Percentiles rank a stretch among this genome's conserved stretches.
These are phyloP conservation scores for Zaprionus lineosus DNA, from an alignment of 2,888 invertebrate species.

Conservation along the genomic window DNA sequence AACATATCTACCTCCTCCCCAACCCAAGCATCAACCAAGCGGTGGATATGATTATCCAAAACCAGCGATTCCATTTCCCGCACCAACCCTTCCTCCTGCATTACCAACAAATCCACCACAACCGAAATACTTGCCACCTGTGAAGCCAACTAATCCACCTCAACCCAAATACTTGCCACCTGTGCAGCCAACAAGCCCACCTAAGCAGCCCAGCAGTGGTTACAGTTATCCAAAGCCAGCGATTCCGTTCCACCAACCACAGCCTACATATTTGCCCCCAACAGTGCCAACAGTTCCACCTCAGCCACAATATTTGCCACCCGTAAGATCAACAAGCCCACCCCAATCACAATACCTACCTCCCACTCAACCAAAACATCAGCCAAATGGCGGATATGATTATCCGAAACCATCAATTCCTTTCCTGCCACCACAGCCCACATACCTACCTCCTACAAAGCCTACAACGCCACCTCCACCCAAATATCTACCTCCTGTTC, in stretches of 20 bases:
- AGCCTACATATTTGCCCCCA: slow-evolving; percentile 31
- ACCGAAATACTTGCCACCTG: slow-evolving; percentile 52
- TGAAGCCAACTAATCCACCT: slow-evolving; percentile 34
- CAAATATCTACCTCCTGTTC: slow-evolving; percentile 52
- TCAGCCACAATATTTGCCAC: slow-evolving; percentile 27
- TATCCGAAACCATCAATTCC: slow-evolving; percentile 58
- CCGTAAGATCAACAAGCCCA: slow-evolving; percentile 19
- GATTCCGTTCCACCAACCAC: slow-evolving; percentile 50
- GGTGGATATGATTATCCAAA: slow-evolving; percentile 51
- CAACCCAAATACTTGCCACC: slow-evolving; percentile 33
- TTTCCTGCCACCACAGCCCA: slow-evolving; percentile 35
- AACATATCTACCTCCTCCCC: slow-evolving; percentile 51
- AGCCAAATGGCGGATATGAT: slow-evolving; percentile 47
- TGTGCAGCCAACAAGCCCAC: slow-evolving; percentile 25
- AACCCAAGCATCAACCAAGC: slow-evolving; percentile 45
- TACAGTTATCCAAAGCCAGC: slow-evolving; percentile 58
- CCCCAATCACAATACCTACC: slow-evolving; percentile 43
- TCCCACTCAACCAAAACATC: slow-evolving; percentile 18
- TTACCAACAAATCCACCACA: slow-evolving; percentile 18
- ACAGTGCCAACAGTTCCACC: slow-evolving; percentile 17
- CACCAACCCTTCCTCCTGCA: slow-evolving; percentile 35
- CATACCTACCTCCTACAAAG: slow-evolving; percentile 38
- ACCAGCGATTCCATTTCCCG: slow-evolving; percentile 38
- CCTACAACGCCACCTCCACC: slow-evolving; percentile 29
- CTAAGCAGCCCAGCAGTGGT: slow-evolving; percentile 29